These are phyloP conservation scores for Caenorhabditis inopinata DNA, from an alignment of 1,140 invertebrate genomes.

Conservation along the genomic window DNA sequence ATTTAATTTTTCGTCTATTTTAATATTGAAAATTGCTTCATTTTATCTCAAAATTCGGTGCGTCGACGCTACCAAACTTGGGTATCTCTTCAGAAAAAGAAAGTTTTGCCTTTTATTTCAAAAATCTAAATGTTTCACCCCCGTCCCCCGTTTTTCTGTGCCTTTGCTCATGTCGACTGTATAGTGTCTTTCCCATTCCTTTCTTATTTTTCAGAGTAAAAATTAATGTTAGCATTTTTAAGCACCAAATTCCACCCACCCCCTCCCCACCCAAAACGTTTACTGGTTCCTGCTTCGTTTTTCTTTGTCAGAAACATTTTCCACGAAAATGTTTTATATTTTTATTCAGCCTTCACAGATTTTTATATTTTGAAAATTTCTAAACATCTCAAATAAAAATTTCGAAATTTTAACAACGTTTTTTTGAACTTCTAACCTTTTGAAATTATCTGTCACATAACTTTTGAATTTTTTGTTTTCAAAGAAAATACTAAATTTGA, in stretches of 20 bases:
- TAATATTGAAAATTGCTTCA: background rate
- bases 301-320: no score
- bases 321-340: no score
- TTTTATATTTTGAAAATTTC: background rate
- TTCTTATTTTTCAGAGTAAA: no score
- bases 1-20: background rate
- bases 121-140: background rate
- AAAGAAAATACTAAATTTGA: no score
- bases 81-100: no score
- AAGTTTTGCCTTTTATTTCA: background rate
- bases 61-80: background rate
- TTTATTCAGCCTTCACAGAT: background rate
- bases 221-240: no score
- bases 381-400: background rate
- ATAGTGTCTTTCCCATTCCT: background rate
- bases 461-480: no score
- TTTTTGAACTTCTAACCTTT: no score
- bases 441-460: no score
- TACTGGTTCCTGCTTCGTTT: background rate
- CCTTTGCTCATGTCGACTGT: constrained; percentile 24
- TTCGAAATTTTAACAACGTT: no score
- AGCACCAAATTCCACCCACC: no score
- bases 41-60: constrained; percentile 20
- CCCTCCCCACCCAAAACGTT: background rate
- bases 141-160: background rate